Base-by-base conservation (phyloP, 2,888 invertebrate species). In the Gari tellinella region DNA sequence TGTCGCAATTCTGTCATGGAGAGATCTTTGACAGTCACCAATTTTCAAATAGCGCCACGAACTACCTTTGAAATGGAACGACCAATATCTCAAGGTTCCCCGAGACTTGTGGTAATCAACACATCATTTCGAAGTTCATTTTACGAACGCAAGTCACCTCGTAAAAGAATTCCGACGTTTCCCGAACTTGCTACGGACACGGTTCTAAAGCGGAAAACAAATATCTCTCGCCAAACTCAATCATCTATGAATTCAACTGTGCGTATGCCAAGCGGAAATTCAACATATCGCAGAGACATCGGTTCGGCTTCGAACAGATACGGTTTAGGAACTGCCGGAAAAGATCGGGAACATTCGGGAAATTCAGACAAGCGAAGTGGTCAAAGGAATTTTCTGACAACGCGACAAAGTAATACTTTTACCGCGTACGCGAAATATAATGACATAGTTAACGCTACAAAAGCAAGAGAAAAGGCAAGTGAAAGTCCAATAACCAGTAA, bases 51-150 rank as follows among this genome's bases (percentile, higher is more conserved):
- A 21, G 67, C 70, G 41, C 74, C 78, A 17, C 51, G 72, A 38
- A 72, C 78, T 7, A 67, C 72, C 12, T 79, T 79, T 49, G 79
- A 79, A 53, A 70, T 79, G 66, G 79, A 79, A 25, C 56, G 79
- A 15, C 79, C 79, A 1, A 68, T 66, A 41, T 72, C 57, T 12
- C 60, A 69, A 12, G 69, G 75, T 15, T 53, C 74, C 10, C 72
- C 79, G 2, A 48, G 72, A 10, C 31, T 79, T 19, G 74, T 79
- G 4, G 66, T 72, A 7, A 69, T 79, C 14, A 75, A 75, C 46
- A 79, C 79, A n/a, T 75, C 79, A 23, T 75, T 68, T 37, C 52
- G 63, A n/a, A 65, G 52, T 2, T 31, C 63, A n/a, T 72, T 55
- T 37, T 55, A 56, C 3, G 75, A 72, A n/a, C 51, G 68, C 12